Percentiles rank a stretch among this genome's conserved stretches.
These are phyloP conservation scores for Montipora foliosa DNA, from an alignment of 64 coral and sea anemone species.

Conservation along the genomic window DNA sequence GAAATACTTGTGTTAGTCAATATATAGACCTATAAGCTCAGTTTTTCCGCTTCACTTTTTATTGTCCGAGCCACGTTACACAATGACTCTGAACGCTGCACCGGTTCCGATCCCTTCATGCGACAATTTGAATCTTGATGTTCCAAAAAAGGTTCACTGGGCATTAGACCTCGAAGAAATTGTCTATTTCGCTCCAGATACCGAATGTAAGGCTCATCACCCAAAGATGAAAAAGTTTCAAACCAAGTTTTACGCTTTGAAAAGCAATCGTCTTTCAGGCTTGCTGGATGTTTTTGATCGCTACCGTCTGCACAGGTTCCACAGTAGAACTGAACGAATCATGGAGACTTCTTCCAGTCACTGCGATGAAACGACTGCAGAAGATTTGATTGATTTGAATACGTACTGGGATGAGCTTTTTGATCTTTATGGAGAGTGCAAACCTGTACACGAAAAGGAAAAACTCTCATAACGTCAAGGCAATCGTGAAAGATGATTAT, in stretches of 20 bases:
- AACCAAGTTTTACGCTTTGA: background rate
- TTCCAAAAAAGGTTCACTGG: constrained; percentile 6
- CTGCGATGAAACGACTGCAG: background rate
- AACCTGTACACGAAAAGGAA: background rate
- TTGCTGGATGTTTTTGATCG: background rate
- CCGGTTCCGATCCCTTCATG: background rate
- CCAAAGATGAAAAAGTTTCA: constrained; percentile 11
- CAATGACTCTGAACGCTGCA: background rate
- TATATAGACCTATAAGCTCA: background rate
- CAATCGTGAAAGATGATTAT: background rate
- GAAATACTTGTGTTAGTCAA: background rate
- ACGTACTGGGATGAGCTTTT: constrained; percentile 17
- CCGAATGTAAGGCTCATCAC: background rate
- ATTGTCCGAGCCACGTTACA: background rate
- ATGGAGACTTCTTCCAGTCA: background rate
- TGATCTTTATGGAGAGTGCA: constrained; percentile 2
- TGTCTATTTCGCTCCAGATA: constrained; percentile 15
- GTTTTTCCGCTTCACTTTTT: background rate
- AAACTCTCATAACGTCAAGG: background rate
- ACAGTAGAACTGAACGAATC: background rate
- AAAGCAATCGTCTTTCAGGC: background rate
- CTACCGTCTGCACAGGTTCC: background rate
- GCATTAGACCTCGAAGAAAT: constrained; percentile 37
- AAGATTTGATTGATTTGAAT: constrained; percentile 16
- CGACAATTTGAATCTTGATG: background rate